Evolutionary conservation across 2,888 invertebrate species (phyloP).

Genomic region (Halictus quadricinctus): DNA sequence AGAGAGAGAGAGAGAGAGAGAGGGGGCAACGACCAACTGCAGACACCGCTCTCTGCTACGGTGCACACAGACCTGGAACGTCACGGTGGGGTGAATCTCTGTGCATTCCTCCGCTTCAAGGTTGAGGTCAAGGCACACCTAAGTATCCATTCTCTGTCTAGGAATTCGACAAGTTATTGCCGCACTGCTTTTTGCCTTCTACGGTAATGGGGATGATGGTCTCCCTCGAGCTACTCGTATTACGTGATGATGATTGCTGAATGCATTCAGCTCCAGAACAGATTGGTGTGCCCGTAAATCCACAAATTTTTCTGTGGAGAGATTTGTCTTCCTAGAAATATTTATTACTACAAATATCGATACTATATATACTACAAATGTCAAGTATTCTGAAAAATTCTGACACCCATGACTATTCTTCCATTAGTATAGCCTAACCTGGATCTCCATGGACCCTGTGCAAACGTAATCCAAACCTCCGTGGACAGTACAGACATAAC

Average conservation of each 20-base stretch:
- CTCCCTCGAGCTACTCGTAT: background rate
- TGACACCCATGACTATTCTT: too few species aligned
- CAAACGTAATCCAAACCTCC: too few species aligned
- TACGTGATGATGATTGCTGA: background rate
- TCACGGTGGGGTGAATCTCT: slow-evolving; percentile 49
- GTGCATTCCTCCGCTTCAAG: slow-evolving; percentile 77
- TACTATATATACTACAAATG: too few species aligned
- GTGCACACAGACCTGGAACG: slow-evolving; percentile 48
- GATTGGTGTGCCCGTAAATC: background rate
- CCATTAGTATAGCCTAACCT: too few species aligned
- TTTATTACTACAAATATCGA: too few species aligned
- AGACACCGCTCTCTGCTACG: slow-evolving; percentile 36
- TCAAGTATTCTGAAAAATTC: too few species aligned
- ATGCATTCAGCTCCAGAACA: background rate
- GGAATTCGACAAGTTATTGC: slow-evolving; percentile 16
- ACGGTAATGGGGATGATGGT: background rate
- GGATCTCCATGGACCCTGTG: too few species aligned
- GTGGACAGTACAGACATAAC: too few species aligned
- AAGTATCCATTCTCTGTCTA: slow-evolving; percentile 66
- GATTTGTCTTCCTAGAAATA: too few species aligned
- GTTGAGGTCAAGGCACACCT: slow-evolving; percentile 79
- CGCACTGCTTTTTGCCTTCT: background rate
- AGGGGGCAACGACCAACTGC: slow-evolving; percentile 48
- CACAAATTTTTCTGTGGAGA: background rate
- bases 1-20: background rate